Evolutionary conservation across 2,113 vertebrate species (phyloP), one percentile per base, ranked within the genome.

Genomic region (Psephotus haematonotus): DNA sequence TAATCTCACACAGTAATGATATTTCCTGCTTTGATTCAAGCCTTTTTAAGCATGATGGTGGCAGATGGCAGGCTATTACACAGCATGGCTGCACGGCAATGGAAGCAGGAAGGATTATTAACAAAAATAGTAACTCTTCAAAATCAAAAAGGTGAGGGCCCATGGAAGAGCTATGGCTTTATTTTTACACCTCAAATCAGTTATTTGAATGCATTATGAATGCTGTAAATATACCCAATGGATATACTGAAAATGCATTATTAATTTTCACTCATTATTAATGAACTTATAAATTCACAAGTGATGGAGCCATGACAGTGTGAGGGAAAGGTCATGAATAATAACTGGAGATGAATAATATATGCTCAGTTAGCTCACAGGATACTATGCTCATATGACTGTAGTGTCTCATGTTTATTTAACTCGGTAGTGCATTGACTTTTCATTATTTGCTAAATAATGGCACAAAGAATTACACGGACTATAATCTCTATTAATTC

Each of bases 181-280:
- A 93, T 93, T 95, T 96, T 96, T 94, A 72, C 79, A 92, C 88
- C 80, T 86, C 78, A 28, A 86, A 88, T 74, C 87, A 65, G 93
- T 93, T 94, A 97, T 96, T 88, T 82, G 83, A 96, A 92, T 95
- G 91, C 65, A 96, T 96, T 96, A 96, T 96, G 89, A 94, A 97
- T 90, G 94, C 82, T 93, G 96, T 97, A 97, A 96, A 97, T 96
- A 96, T 27, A 94, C 82, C 89, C 76, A 59, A 76, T 85, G 68
- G 93, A 93, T 95, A 94, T 86, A 96, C 95, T 47, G 13, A 93
- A 96, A 92, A 96, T 97, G 39, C 81, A 97, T 97, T 97, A 97
- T 97, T 97, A 97, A 97, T 96, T 95, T 68, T 35, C 91, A 91
- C 93, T 87, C 82, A 97, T 97, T 97, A 97, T 97, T 97, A 95